Evolutionary conservation across 1,140 invertebrate species (phyloP).

Genomic region (Zelostemma sp.): DNA sequence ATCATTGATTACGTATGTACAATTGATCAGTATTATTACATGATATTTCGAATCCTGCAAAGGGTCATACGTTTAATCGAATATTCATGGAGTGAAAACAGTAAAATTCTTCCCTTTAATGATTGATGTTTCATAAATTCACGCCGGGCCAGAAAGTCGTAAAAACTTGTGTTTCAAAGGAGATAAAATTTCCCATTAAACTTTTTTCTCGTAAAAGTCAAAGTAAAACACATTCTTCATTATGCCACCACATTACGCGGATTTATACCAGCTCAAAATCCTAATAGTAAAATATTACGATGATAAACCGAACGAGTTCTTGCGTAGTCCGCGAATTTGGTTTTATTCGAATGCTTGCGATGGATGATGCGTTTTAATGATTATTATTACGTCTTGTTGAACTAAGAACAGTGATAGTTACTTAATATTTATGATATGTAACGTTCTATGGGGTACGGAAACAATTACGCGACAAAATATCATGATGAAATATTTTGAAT

Average conservation of each 20-base stretch:
- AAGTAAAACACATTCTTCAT: background rate
- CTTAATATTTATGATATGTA: conserved; percentile 50
- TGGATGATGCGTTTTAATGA: conserved; percentile 19
- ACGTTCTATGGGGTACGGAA: conserved; percentile 43
- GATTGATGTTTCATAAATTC: no score
- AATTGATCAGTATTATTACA: conserved; percentile 46
- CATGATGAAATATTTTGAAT: conserved; percentile 59
- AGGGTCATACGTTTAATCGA: conserved; percentile 8
- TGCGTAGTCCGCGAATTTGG: background rate
- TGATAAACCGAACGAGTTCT: no score
- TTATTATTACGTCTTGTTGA: conserved; percentile 52
- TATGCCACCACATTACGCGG: no score
- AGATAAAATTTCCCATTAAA: background rate
- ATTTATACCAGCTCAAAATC: no score
- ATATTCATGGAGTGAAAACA: background rate
- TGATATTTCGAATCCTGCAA: conserved; percentile 16
- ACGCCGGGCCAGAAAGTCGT: background rate
- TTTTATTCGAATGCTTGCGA: background rate
- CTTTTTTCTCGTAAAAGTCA: background rate
- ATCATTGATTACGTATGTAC: conserved; percentile 10
- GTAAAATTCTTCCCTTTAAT: background rate
- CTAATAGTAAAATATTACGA: no score
- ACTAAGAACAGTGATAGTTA: conserved; percentile 59
- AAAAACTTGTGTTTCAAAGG: background rate
- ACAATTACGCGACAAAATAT: conserved; percentile 52